Percentiles rank a stretch among this genome's conserved stretches.
Conservation (phyloP, 2,113 vertebrate genomes). For the Lamprologus lemairii region DNA sequence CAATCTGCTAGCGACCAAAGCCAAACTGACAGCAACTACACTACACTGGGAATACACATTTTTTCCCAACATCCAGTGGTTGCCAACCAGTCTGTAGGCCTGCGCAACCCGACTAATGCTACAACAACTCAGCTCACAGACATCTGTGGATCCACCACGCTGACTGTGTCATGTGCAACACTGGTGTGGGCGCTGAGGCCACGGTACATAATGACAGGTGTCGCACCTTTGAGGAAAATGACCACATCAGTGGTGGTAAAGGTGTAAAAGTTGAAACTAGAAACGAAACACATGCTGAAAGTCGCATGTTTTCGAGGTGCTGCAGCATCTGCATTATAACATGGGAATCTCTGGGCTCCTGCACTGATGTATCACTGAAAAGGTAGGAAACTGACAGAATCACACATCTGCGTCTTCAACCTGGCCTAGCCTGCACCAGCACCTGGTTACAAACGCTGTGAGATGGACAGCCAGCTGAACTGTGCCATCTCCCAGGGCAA, state of each 20-base stretch:
- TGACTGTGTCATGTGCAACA: background rate
- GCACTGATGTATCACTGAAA: background rate
- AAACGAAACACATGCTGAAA: background rate
- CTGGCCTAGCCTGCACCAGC: background rate
- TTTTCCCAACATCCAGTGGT: background rate
- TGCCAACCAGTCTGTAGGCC: background rate
- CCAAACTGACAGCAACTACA: background rate
- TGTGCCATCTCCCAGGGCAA: background rate
- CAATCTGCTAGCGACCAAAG: background rate
- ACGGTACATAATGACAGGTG: background rate
- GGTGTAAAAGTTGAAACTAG: background rate
- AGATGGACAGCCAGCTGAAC: background rate
- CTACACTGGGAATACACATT: background rate
- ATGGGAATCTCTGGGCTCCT: background rate
- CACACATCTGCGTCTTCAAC: background rate
- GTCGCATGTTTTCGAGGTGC: fast-evolving
- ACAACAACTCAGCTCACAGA: background rate
- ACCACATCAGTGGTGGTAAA: background rate
- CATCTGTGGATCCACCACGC: background rate
- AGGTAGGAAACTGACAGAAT: background rate
- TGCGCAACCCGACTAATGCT: background rate
- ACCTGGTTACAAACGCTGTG: background rate
- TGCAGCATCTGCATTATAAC: background rate
- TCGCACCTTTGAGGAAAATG: fast-evolving
- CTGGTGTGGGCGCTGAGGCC: background rate